Conservation (phyloP, 2,113 vertebrate species). For the Hassar affinis region DNA sequence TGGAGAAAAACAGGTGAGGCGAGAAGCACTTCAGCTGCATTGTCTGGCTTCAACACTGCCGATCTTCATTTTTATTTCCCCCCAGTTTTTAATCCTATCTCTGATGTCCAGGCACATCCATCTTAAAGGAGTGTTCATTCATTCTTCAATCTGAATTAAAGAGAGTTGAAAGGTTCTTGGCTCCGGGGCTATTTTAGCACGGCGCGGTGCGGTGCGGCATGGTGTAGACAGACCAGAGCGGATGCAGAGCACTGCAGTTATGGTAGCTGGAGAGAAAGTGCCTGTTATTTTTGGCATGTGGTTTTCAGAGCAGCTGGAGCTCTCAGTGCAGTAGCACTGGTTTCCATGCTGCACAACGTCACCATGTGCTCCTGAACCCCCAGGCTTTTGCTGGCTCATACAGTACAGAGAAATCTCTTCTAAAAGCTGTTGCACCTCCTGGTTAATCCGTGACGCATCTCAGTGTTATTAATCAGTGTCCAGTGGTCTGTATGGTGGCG, state of each 20-base stretch:
- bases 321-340: constrained; percentile 1
- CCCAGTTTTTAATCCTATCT: constrained; percentile 23
- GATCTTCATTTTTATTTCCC: constrained; percentile 13
- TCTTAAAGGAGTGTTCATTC: constrained; percentile 27
- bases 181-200: constrained; percentile 28
- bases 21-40: constrained; percentile 8
- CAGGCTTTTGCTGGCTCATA: not conserved
- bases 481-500: not conserved
- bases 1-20: not conserved
- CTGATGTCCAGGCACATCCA: constrained; percentile 25
- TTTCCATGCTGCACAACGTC: constrained; percentile 27
- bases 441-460: not conserved
- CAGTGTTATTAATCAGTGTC: constrained; percentile 34
- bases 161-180: constrained; percentile 31
- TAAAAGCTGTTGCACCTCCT: not conserved
- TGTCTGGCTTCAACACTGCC: constrained; percentile 2
- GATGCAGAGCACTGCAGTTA: constrained; percentile 47
- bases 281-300: constrained; percentile 47
- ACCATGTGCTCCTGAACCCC: constrained; percentile 8
- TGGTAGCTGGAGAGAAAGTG: constrained; percentile 27
- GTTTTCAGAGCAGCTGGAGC: constrained; percentile 27
- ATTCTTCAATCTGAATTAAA: constrained; percentile 31
- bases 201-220: not conserved
- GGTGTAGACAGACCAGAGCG: constrained; percentile 27
- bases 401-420: not conserved